phyloP scores from a whole-genome alignment of 2,797 vertebrate species.

The Cossypha niveicapilla region DNA sequence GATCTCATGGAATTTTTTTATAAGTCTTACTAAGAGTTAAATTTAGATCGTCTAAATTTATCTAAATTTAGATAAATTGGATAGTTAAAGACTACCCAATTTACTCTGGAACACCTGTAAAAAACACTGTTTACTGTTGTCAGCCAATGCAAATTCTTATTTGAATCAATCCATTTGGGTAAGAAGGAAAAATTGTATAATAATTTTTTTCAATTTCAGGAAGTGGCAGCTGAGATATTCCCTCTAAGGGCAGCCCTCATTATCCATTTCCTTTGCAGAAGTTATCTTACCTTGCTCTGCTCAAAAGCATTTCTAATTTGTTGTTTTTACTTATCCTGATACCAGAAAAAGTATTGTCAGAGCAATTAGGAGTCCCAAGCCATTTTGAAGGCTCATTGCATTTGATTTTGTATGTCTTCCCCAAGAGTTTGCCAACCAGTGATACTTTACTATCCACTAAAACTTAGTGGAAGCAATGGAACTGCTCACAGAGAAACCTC shows the following conservation, averaged over 20 bases:
- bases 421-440: not conserved
- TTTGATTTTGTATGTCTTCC: not conserved
- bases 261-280: not conserved
- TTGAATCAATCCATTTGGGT: not conserved
- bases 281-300: not conserved
- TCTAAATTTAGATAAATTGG: too few relatives aligned
- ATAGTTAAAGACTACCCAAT: not conserved
- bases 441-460: not conserved
- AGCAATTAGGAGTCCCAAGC: not conserved
- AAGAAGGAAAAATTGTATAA: not conserved
- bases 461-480: not conserved
- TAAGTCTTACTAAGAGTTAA: not conserved
- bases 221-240: not conserved
- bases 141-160: not conserved
- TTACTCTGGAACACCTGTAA: not conserved
- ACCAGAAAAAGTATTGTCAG: not conserved
- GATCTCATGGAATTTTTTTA: not conserved
- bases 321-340: not conserved
- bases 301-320: slow-evolving; percentile 9
- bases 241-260: not conserved
- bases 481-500: not conserved
- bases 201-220: not conserved
- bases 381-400: not conserved
- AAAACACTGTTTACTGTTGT: not conserved
- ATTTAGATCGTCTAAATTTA: not conserved